Conservation (phyloP, 2,888 invertebrate species). For the Sarcophaga rosellei region DNA sequence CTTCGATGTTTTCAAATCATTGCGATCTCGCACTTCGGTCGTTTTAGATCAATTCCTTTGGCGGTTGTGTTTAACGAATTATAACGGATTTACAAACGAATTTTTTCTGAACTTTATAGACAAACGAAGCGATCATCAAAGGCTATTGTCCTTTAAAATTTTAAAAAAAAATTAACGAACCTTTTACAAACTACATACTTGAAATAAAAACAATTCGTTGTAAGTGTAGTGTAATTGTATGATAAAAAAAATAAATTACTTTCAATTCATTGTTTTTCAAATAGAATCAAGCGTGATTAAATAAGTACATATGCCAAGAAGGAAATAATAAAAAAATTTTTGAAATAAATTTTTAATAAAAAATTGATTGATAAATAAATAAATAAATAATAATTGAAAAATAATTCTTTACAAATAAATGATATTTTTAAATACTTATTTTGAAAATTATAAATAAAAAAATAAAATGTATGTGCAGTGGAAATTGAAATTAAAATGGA, state of each 20-base stretch:
- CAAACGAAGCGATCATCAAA: constrained; percentile 57
- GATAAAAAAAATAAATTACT: neutral
- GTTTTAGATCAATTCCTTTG: constrained; percentile 75
- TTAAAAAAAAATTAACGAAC: constrained; percentile 53
- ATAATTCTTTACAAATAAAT: constrained; percentile 6
- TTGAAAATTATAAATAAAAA: neutral
- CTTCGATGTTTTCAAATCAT: constrained; percentile 78
- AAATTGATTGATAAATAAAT: neutral
- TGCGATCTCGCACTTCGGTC: constrained; percentile 81
- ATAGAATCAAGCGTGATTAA: neutral
- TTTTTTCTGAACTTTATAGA: constrained; percentile 51
- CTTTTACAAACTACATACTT: constrained; percentile 37
- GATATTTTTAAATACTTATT: neutral
- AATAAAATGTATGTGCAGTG: too few relatives aligned
- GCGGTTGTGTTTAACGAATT: constrained; percentile 68
- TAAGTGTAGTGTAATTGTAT: constrained; percentile 43
- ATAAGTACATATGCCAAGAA: too few relatives aligned
- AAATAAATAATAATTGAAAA: neutral
- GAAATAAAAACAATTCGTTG: constrained; percentile 42
- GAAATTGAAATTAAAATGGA: too few relatives aligned
- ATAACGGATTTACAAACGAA: constrained; percentile 64
- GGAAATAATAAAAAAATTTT: constrained; percentile 5
- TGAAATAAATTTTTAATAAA: neutral
- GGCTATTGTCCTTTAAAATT: constrained; percentile 60
- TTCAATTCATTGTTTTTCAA: neutral